These are phyloP conservation scores for Lysandra coridon DNA, from an alignment of 2,888 invertebrate species.

Conservation along the genomic window DNA sequence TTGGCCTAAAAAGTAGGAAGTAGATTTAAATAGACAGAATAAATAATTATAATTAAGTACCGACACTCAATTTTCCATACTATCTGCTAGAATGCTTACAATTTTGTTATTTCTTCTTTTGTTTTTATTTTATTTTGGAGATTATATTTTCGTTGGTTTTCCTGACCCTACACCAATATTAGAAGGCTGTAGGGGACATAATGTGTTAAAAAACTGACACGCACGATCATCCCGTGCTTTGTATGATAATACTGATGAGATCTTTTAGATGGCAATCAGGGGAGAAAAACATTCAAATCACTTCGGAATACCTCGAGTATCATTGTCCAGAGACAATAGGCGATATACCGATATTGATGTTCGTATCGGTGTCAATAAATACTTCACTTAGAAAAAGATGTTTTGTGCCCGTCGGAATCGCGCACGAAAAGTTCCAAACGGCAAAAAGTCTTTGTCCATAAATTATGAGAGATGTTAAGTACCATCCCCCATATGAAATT, in stretches of 20 bases:
- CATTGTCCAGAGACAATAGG: conserved; percentile 59
- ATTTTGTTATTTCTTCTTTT: background rate
- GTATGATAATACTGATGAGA: conserved; percentile 38
- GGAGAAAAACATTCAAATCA: conserved; percentile 39
- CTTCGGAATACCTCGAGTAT: conserved; percentile 47
- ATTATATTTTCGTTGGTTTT: background rate
- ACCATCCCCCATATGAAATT: background rate
- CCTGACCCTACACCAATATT: background rate
- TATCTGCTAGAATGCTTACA: background rate
- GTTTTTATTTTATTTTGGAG: background rate
- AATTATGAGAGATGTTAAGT: background rate
- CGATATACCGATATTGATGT: conserved; percentile 59
- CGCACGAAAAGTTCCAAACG: background rate
- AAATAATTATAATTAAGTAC: too few relatives aligned
- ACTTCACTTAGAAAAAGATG: conserved; percentile 33
- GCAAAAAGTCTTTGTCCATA: background rate
- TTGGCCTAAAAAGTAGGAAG: too few relatives aligned
- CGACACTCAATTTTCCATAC: background rate
- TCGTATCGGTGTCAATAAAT: conserved; percentile 52
- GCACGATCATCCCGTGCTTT: conserved; percentile 34
- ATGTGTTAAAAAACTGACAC: conserved; percentile 28
- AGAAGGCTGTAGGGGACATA: conserved; percentile 14
- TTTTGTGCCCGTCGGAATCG: background rate
- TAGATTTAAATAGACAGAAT: too few relatives aligned
- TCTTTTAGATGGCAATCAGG: conserved; percentile 38